Evolutionary conservation across 2,888 invertebrate genomes (phyloP).

Genomic region (Ichneumoninae sp.): DNA sequence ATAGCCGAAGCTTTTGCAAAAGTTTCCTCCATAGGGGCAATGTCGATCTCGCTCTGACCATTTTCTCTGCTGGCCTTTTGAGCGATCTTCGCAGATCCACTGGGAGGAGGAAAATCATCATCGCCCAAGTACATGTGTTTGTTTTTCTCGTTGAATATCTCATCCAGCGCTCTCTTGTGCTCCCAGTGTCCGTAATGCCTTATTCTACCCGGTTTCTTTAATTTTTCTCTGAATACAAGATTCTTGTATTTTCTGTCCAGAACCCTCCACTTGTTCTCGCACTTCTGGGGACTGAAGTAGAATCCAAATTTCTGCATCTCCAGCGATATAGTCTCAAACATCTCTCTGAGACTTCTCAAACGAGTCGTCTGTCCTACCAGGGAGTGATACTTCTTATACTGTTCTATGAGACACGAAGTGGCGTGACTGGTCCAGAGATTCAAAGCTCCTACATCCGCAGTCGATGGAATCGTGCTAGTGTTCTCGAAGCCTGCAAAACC

Average conservation of each 20-base stretch:
- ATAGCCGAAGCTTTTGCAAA: background rate
- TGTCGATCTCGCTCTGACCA: background rate
- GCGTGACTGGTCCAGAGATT: conserved; percentile 80
- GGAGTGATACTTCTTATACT: conserved; percentile 78
- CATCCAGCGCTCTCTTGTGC: conserved; percentile 79
- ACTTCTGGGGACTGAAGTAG: conserved; percentile 80
- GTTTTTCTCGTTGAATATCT: conserved; percentile 78
- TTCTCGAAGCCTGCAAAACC: conserved; percentile 68
- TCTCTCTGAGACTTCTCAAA: conserved; percentile 78
- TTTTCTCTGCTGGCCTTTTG: conserved; percentile 31
- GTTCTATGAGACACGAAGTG: conserved; percentile 77
- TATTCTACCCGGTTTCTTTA: conserved; percentile 80
- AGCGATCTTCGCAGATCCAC: conserved; percentile 62
- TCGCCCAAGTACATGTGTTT: conserved; percentile 73
- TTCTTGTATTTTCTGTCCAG: conserved; percentile 81
- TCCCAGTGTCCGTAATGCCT: conserved; percentile 81
- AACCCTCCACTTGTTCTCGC: conserved; percentile 82
- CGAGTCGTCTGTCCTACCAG: conserved; percentile 78
- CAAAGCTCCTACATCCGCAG: conserved; percentile 70
- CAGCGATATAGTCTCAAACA: conserved; percentile 81
- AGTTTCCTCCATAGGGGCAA: conserved; percentile 49
- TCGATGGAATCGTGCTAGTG: conserved; percentile 62
- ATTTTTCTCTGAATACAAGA: conserved; percentile 76
- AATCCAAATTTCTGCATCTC: conserved; percentile 79
- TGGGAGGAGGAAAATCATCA: conserved; percentile 69